Evolutionary conservation across 2,797 vertebrate species (phyloP).

Genomic region (Helarctos malayanus): DNA sequence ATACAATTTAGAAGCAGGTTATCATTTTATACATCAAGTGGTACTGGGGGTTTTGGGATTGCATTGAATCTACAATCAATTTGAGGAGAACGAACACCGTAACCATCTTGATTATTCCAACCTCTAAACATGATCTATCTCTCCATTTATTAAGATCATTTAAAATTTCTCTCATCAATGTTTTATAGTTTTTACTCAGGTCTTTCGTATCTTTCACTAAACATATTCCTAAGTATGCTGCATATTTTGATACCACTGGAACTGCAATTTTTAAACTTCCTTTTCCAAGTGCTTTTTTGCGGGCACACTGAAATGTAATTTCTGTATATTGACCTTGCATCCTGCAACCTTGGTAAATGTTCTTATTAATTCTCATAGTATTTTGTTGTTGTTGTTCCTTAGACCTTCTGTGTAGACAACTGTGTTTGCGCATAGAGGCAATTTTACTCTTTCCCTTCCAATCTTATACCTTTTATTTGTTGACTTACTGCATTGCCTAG

Average conservation of each 20-base stretch:
- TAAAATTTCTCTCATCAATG: not conserved
- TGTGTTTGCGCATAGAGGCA: not conserved
- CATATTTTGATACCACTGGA: not conserved
- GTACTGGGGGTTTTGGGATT: not conserved
- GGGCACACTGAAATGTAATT: not conserved
- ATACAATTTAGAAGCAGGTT: not conserved
- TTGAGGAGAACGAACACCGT: conserved; percentile 7
- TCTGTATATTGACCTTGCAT: not conserved
- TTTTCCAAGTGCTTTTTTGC: not conserved
- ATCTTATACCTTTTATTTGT: not conserved
- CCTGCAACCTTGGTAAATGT: not conserved
- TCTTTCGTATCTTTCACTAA: not conserved
- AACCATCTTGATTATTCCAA: not conserved
- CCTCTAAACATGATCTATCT: not conserved
- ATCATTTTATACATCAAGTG: not conserved
- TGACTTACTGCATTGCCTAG: not conserved
- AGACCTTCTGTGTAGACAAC: not conserved
- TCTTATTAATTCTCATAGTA: not conserved
- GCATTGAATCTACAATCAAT: not conserved
- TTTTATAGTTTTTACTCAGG: not conserved
- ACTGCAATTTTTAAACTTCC: conserved; percentile 37
- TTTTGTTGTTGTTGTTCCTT: not conserved
- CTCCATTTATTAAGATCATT: not conserved
- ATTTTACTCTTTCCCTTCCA: not conserved
- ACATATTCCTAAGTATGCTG: not conserved